Base-by-base conservation (phyloP, 1,140 invertebrate species). In the Bombus turneri region DNA sequence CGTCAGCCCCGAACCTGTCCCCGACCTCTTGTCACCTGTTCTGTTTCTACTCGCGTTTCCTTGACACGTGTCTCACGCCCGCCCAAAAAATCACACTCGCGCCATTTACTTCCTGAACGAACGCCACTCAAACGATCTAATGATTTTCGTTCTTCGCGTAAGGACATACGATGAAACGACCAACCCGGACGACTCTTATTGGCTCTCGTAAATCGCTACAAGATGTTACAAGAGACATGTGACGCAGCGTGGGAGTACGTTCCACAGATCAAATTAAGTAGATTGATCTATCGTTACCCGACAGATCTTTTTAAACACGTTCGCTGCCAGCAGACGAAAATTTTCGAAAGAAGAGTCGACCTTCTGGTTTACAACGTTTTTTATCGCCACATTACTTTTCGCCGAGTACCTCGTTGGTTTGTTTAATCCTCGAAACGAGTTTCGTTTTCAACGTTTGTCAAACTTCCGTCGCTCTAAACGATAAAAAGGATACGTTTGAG, bases 31-130 rank as follows among this genome's bases (percentile, higher is more conserved):
- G 53, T 84, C 83, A 79, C 53, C 76, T 84, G 83, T 84, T 84
- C 75, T 9, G 25, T 53, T 47, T 84, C 66, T 18, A n/a, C 34
- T 5, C 37, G 22, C 37, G 22, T 53, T 57, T 57, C 8, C 4
- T 53, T 25, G 66, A 84, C 83, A 62, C 66, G 83, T 84, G 83
- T 79, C 75, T 53, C 31, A 5, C n/a, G 41, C 15, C n/a, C 80
- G 22, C 13, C 13, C 25, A 22, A 71, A 59, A 39, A 84, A 47
- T 84, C 75, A 53, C n/a, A 34, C 28, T 15, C 81, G 28, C 34
- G 5, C 18, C 66, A 2, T 79, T 66, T 34, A 15, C 37, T 31
- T 13, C 12, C 22, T 3, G 13, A 83, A 68, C 73, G 39, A 41
- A 22, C 37, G 75, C 37, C 75, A 6, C 28, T 41, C 43, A 5